Conservation (phyloP, 2,888 invertebrate species). For the Selenia dentaria region DNA sequence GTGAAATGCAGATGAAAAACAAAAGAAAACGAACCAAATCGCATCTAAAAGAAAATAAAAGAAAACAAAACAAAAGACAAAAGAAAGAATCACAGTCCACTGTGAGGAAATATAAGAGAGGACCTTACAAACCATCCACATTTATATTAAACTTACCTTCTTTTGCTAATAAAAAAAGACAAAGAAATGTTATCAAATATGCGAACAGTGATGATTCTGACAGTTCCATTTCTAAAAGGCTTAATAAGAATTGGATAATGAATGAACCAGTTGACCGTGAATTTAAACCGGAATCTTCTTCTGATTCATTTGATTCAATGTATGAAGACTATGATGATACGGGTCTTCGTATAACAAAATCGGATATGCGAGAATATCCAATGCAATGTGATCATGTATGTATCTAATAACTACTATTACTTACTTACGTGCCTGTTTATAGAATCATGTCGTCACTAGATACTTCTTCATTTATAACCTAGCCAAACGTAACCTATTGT, state of each 20-base stretch:
- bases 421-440: no score
- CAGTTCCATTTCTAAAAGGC: background rate
- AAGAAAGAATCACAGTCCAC: background rate
- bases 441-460: no score
- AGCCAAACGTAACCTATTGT: no score
- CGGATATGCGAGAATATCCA: conserved; percentile 14
- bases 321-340: conserved; percentile 1
- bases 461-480: no score
- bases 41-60: background rate
- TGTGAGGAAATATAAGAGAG: background rate
- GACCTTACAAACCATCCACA: background rate
- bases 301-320: background rate
- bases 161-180: background rate
- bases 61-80: background rate
- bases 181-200: background rate
- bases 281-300: background rate
- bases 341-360: conserved; percentile 1
- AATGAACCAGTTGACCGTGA: background rate
- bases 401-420: no score
- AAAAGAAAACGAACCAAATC: no score
- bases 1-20: no score
- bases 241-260: background rate
- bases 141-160: background rate
- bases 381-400: conserved; percentile 27
- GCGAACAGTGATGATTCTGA: conserved; percentile 1